Conservation (phyloP, 2,888 invertebrate species). For the Mantis religiosa region DNA sequence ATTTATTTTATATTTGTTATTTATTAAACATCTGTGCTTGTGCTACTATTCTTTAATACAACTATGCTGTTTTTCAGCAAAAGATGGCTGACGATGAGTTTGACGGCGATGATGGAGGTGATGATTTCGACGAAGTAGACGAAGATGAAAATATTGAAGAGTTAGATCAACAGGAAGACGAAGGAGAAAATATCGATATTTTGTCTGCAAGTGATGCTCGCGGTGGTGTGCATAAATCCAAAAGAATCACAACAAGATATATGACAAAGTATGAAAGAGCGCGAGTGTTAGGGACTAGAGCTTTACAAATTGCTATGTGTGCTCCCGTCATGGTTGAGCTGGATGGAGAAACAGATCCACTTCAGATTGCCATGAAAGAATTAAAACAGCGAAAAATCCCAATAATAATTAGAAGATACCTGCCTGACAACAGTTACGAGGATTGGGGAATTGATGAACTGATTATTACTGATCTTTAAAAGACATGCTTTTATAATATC, state of each 20-base stretch:
- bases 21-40: too few species aligned
- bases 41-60: too few species aligned
- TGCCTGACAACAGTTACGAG: slow-evolving; percentile 98
- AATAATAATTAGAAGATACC: slow-evolving; percentile 90
- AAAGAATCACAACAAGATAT: slow-evolving; percentile 93
- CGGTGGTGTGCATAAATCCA: slow-evolving; percentile 78
- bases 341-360: slow-evolving; percentile 97
- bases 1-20: too few species aligned
- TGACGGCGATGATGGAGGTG: slow-evolving; percentile 73
- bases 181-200: slow-evolving; percentile 80
- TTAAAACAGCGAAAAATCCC: slow-evolving; percentile 94
- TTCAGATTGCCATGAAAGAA: slow-evolving; percentile 99
- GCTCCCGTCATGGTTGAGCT: slow-evolving; percentile 99
- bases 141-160: slow-evolving; percentile 86
- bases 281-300: slow-evolving; percentile 88
- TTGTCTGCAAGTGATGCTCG: slow-evolving; percentile 74
- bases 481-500: too few species aligned
- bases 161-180: slow-evolving; percentile 81
- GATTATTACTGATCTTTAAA: slow-evolving; percentile 83
- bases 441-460: slow-evolving; percentile 99
- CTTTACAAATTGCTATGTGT: slow-evolving; percentile 99
- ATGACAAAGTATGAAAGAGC: slow-evolving; percentile 98
- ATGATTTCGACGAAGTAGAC: slow-evolving; percentile 86
- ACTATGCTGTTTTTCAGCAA: not conserved
- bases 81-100: slow-evolving; percentile 83